A percentile compares a stretch with the other conserved stretches of the same genome.
These are phyloP conservation scores for Xanthia icteritia DNA, from an alignment of 2,888 invertebrate species.

Conservation along the genomic window DNA sequence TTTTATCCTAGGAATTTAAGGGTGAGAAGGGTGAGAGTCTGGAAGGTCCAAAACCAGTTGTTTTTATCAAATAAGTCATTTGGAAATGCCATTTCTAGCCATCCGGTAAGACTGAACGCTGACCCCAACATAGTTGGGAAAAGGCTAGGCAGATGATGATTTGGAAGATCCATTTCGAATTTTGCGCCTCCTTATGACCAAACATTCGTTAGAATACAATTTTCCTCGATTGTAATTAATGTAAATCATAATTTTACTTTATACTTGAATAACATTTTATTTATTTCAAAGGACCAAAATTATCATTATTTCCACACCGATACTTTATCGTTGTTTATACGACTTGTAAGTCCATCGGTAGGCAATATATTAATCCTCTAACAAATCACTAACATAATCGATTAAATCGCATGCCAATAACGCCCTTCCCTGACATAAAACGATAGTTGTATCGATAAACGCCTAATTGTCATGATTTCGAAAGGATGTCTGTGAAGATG, in stretches of 20 bases:
- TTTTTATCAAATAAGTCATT: no score
- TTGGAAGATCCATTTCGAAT: background rate
- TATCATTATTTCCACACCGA: background rate
- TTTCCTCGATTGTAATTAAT: no score
- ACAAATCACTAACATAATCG: slow-evolving; percentile 10
- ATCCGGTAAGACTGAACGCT: background rate
- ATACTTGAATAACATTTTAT: no score
- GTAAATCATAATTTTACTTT: no score
- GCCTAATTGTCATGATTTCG: slow-evolving; percentile 40
- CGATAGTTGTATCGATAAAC: slow-evolving; percentile 39
- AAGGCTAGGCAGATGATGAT: background rate
- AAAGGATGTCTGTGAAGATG: slow-evolving; percentile 46
- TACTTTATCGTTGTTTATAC: background rate
- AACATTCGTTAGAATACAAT: no score
- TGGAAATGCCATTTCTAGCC: background rate
- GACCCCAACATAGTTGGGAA: background rate
- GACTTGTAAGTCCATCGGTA: background rate
- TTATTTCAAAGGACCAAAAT: background rate
- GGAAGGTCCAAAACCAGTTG: no score
- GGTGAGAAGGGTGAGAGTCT: no score
- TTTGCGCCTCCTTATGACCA: background rate
- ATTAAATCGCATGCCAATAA: slow-evolving; percentile 28
- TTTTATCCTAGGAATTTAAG: no score
- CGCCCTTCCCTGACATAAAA: slow-evolving; percentile 34
- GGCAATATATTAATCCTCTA: background rate